A percentile compares a stretch with the other conserved stretches of the same genome.
phyloP scores from a whole-genome alignment of 2,888 invertebrate genomes.

The Pyrocoelia pectoralis region DNA sequence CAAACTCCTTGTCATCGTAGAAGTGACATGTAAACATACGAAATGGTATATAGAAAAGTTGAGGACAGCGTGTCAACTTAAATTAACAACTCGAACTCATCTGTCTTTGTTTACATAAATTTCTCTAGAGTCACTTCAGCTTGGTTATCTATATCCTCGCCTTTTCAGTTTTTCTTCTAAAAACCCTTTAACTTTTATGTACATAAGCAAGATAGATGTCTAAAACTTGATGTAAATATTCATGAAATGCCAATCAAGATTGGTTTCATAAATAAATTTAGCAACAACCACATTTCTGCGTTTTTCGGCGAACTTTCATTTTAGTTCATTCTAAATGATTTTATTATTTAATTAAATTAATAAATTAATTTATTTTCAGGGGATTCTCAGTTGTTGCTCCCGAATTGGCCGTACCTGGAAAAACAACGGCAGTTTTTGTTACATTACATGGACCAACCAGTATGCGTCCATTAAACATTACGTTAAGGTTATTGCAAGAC shows the following conservation, averaged over 20 bases:
- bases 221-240: conserved; percentile 22
- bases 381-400: conserved; percentile 73
- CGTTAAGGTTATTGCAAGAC: conserved; percentile 61
- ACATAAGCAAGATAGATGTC: conserved; percentile 1
- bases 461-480: conserved; percentile 66
- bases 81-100: conserved; percentile 33
- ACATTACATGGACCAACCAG: conserved; percentile 65
- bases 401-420: conserved; percentile 71
- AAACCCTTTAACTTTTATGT: conserved; percentile 9
- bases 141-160: conserved; percentile 27
- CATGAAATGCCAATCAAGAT: conserved; percentile 22
- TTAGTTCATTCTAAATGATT: no score
- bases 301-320: no score
- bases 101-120: conserved; percentile 34
- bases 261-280: conserved; percentile 4
- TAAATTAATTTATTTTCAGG: conserved; percentile 56
- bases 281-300: no score
- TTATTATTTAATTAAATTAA: no score
- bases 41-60: conserved; percentile 17
- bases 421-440: conserved; percentile 70
- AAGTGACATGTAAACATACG: conserved; percentile 6
- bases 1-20: neutral
- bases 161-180: conserved; percentile 16
- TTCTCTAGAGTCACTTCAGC: conserved; percentile 32
- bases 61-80: conserved; percentile 24